Base-by-base conservation (phyloP, 1,140 invertebrate genomes). In the Platyscapa corneri region DNA sequence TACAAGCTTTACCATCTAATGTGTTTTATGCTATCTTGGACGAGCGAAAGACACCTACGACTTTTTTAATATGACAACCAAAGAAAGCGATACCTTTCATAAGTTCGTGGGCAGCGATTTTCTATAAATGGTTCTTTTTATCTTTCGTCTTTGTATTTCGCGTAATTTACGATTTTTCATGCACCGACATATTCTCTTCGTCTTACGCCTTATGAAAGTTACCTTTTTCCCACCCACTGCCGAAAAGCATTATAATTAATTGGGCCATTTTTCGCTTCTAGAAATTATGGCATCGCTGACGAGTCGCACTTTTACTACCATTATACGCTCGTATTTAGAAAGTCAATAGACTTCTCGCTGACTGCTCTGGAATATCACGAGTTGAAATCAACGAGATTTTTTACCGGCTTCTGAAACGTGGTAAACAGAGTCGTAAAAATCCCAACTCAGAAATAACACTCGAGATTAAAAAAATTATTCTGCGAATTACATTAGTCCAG, bases 191-290 rank as follows among this genome's bases (percentile, higher is more conserved):
- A 12, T 64, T 14, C 56, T 3, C 18, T 34, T 27, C 3, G 12
- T 56, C 14, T 49, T 0, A 65, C 20, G 18, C 18, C 20, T 6
- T 32, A 53, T 30, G 27, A 60, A 67, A 83, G 23, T 30, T 67
- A 77, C 56, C 75, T 39, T 84, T 53, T 49, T 53, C 46, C 76
- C 83, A 79, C 83, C 83, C 83, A 84, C 83, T 14, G 23, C n/a
- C 75, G 32, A 67, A 67, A 74, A 72, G 39, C 3, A 79, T 10
- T 27, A 75, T 56, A 85, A 84, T 77, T 56, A 32, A 20, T n/a
- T 53, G 67, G 42, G 16, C 67, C 34, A 60, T 49, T 85, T 80
- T 64, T 53, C 27, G 32, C 42, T 32, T 37, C 60, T 39, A 37
- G 8, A 80, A 37, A 80, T 30, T 37, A 42, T 27, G 18, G 14